Evolutionary conservation across 2,113 vertebrate genomes (phyloP), one percentile per base, ranked within the genome.

Genomic region (Hymenochirus boettgeri): DNA sequence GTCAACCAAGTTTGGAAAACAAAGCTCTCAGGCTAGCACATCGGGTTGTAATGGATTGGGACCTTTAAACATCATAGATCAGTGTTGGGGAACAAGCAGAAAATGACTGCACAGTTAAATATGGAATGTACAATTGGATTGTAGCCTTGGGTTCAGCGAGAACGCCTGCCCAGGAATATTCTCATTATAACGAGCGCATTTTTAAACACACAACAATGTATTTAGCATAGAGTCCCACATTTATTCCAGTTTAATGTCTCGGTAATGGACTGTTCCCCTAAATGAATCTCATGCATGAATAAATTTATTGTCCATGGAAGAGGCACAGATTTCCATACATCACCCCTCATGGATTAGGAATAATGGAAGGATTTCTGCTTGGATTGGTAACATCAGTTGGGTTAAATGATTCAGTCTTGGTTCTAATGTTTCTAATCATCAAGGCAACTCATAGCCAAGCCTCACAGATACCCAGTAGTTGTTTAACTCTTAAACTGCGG

Each of bases 281-380:
- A 67, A 67, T 53, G 65, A 67, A 60, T 60, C 60, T 67, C 24
- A 67, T 21, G 47, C 65, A 67, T 60, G 65, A 48, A 42, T 60
- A 50, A 29, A 45, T 53, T 58, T 60, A 60, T 67, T 60, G 56
- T 67, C 53, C 45, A 51, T 59, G 6, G 48, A 60, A 23, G 57
- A 26, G 47, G 13, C 56, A 53, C 23, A 52, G 22, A 42, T 21
- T 29, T 27, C 21, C 31, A 67, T 52, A 48, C 27, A 50, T 11
- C 26, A 48, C 21, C 42, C 9, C 8, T 15, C 12, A 42, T 22
- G 51, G 17, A 11, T 23, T 45, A 12, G 15, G 1, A 26, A 22
- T 48, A 48, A 48, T 48, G 19, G n/a, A n/a, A n/a, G n/a, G n/a
- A 6, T 18, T 25, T 18, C 17, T 26, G 62, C 15, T 51, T 52